Base-by-base conservation (phyloP, 2,888 invertebrate genomes). In the Hypomecis punctinalis region DNA sequence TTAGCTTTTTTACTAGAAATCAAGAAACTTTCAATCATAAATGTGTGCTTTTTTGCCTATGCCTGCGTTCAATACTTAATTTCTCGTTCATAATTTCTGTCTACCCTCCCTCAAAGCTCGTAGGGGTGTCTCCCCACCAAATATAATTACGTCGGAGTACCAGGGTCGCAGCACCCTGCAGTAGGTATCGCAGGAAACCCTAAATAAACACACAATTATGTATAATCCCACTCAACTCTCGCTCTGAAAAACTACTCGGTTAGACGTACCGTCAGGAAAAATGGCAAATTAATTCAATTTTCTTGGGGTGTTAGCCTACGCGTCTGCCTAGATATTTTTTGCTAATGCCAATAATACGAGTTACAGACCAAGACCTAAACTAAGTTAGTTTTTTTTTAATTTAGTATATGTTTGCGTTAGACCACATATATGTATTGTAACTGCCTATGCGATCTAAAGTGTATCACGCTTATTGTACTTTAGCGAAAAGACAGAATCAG, bases 151-250 rank as follows among this genome's bases (percentile, higher is more conserved):
- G 79, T 75, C 75, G 73, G 74, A 74, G 81, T 80, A 87, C 82
- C 77, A 84, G 84, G 86, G 79, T 74, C 69, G 76, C 83, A 84
- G 77, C 74, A 66, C 67, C 70, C 72, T 69, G 73, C 68, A 70
- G 76, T 72, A 79, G 78, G 76, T 68, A 75, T 52, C 56, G 55
- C 78, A 82, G 84, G 85, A 84, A 84, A 80, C 82, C 84, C 85
- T 88, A 87, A 86, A 86, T 84, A 88, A 89, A 89, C 85, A 84
- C 78, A 81, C 81, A 81, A 84, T 83, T 82, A 83, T 80, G 81
- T 83, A 80, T 82, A 81, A 83, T 76, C 76, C 79, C 76, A 76
- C 82, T 80, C 77, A 76, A 81, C 83, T 83, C 82, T 81, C 80
- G 72, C 79, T 76, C 73, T 81, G 77, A 83, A 85, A 86, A 85